Conservation (phyloP, 2,888 invertebrate genomes). For the Andrena hattorfiana region DNA sequence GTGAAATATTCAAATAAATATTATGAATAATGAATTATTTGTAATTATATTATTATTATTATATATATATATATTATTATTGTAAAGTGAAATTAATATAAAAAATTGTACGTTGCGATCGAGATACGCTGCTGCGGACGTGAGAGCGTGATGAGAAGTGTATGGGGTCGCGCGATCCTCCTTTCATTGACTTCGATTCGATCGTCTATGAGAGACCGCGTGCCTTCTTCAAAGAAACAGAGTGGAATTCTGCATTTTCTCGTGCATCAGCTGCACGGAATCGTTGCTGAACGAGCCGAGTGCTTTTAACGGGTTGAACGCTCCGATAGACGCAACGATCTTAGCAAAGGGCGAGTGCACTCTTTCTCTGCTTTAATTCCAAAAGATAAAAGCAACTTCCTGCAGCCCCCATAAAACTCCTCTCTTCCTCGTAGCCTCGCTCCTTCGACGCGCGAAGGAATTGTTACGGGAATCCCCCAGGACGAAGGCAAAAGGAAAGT, state of each 20-base stretch:
- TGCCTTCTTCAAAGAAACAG: background rate
- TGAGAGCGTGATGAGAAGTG: constrained; percentile 14
- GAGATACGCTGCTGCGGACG: constrained; percentile 64
- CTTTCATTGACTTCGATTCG: constrained; percentile 1
- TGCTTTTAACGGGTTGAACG: background rate
- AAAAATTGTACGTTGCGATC: constrained; percentile 76
- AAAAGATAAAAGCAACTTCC: no score
- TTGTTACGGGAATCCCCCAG: no score
- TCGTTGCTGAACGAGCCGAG: constrained; percentile 3
- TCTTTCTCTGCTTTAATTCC: no score
- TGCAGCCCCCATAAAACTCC: no score
- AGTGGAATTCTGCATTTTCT: background rate
- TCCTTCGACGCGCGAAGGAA: no score
- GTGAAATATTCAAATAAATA: constrained; percentile 82
- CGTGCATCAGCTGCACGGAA: background rate
- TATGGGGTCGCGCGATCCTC: constrained; percentile 5
- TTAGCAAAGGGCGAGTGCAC: background rate
- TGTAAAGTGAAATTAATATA: constrained; percentile 80
- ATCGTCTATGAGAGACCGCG: background rate
- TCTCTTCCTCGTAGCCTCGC: no score
- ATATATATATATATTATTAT: constrained; percentile 68
- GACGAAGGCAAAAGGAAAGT: no score
- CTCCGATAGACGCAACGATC: background rate
- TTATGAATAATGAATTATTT: constrained; percentile 70
- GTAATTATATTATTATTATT: constrained; percentile 75